These are phyloP conservation scores for Craniophora ligustri DNA, from an alignment of 2,888 invertebrate species.

Conservation along the genomic window DNA sequence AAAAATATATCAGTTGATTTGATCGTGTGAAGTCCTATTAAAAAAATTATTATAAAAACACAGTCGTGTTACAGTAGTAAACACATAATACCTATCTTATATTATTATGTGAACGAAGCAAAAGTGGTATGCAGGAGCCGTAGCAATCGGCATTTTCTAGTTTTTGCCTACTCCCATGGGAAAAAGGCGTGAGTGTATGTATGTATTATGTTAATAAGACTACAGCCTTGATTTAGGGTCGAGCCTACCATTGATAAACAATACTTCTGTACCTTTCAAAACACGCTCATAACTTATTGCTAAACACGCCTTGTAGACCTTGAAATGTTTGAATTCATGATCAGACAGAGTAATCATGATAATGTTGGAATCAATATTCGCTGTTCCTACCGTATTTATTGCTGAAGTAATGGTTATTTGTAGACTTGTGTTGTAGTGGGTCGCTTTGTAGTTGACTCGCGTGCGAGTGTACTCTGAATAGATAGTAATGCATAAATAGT, in stretches of 20 bases:
- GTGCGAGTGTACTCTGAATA: slow-evolving; percentile 32
- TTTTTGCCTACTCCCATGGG: no score
- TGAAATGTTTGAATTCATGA: slow-evolving; percentile 45
- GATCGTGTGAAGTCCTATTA: no score
- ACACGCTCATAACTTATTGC: slow-evolving; percentile 27
- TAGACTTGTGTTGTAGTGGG: slow-evolving; percentile 8
- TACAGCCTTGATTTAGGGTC: not conserved
- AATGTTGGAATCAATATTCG: slow-evolving; percentile 48
- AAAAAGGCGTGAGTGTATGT: no score
- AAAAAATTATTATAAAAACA: no score
- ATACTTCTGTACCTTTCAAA: slow-evolving; percentile 1
- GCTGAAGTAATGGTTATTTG: slow-evolving; percentile 16
- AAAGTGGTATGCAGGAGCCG: no score
- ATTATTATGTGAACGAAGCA: no score
- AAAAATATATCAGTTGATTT: no score
- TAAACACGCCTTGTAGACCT: slow-evolving; percentile 34
- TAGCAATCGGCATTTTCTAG: no score
- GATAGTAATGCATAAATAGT: slow-evolving; percentile 47
- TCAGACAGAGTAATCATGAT: slow-evolving; percentile 45
- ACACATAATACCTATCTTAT: no score
- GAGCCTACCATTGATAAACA: slow-evolving; percentile 9
- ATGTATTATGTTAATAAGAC: no score
- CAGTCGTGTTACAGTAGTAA: no score
- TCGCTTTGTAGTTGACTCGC: slow-evolving; percentile 25
- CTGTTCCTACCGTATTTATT: slow-evolving; percentile 44